These are phyloP conservation scores for Pristis pectinata DNA, from an alignment of 2,797 vertebrate genomes.

Conservation along the genomic window DNA sequence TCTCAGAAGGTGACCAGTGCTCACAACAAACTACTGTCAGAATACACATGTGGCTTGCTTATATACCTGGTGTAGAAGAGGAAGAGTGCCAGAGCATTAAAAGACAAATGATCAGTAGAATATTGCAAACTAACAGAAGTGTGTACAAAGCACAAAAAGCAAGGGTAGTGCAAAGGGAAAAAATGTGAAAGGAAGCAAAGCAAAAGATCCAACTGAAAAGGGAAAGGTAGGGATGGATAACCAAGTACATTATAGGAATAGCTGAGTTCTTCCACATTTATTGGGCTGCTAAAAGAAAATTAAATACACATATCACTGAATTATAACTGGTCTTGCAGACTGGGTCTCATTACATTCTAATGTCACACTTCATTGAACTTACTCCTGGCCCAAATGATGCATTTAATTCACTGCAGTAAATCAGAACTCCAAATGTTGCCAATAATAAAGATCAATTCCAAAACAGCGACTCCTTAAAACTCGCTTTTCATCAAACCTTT, in stretches of 20 bases:
- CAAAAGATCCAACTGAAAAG: background rate
- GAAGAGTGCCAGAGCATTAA: background rate
- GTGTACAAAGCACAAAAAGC: background rate
- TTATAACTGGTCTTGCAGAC: background rate
- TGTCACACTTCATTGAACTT: no score
- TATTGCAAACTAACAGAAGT: no score
- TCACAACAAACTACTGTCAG: background rate
- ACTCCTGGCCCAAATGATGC: background rate
- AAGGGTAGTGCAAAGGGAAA: background rate
- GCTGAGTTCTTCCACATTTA: background rate
- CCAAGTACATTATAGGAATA: background rate
- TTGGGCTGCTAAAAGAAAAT: background rate
- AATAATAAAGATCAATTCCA: background rate
- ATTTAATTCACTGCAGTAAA: background rate
- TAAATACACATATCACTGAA: background rate
- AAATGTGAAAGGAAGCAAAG: background rate
- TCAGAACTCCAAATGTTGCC: background rate
- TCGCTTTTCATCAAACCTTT: background rate
- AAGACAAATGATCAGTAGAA: background rate
- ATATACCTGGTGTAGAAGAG: background rate
- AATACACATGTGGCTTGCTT: background rate
- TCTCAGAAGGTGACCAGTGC: background rate
- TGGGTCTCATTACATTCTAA: background rate
- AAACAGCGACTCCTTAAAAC: background rate
- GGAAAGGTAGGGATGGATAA: background rate